Evolutionary conservation across 1,140 invertebrate species (phyloP).

Genomic region (Carcinoscorpius rotundicauda): DNA sequence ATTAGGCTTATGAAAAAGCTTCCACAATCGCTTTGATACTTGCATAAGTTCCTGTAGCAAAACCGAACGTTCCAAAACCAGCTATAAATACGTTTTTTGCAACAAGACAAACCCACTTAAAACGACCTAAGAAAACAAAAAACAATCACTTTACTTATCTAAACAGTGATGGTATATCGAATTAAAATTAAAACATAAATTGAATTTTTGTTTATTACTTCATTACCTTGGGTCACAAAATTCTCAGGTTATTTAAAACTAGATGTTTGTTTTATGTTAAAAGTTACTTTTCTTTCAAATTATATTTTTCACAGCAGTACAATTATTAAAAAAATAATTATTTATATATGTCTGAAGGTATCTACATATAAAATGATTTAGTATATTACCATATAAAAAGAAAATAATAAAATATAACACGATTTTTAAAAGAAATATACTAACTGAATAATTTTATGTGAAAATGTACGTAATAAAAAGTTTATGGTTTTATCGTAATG

Average conservation of each 20-base stretch:
- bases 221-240: neutral
- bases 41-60: slow-evolving; percentile 66
- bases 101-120: slow-evolving; percentile 6
- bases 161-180: too few species aligned
- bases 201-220: neutral
- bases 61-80: slow-evolving; percentile 55
- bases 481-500: neutral
- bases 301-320: neutral
- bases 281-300: neutral
- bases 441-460: neutral
- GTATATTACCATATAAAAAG: neutral
- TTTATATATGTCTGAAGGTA: neutral
- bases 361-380: neutral
- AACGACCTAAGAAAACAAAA: slow-evolving; percentile 10
- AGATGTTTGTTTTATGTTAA: neutral
- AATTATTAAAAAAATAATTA: too few species aligned
- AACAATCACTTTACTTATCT: too few species aligned
- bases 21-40: slow-evolving; percentile 54
- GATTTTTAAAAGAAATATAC: neutral
- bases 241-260: too few species aligned
- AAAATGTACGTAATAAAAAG: neutral
- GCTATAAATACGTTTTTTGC: slow-evolving; percentile 56
- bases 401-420: neutral
- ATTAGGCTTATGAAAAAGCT: too few species aligned
- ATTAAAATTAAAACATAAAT: too few species aligned